Evolutionary conservation across 2,888 invertebrate species (phyloP), one percentile per base, ranked within the genome.

Genomic region (Heliconius erato): DNA sequence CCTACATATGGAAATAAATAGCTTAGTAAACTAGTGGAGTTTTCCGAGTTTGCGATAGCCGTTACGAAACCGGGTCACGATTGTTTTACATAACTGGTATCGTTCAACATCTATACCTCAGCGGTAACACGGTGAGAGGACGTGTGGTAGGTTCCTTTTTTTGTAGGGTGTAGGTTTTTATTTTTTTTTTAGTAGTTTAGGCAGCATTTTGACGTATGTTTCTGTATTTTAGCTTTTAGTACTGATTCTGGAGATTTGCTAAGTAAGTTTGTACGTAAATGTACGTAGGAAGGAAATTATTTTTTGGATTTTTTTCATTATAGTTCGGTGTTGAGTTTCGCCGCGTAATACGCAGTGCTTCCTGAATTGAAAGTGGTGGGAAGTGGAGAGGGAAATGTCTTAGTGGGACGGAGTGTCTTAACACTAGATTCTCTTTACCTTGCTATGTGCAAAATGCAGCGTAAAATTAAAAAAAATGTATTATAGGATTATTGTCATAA

Each of bases 71-170:
- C 81, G 85, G 85, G 88, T 83, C 85, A 85, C 82, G 85, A 87
- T 89, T 89, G 87, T 89, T 89, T 87, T 88, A 85, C 88, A 88
- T 90, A 88, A 88, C 87, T 86, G 86, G 88, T 85, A 86, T 85
- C 85, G 44, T 32, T 59, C 49, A 71, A 71, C 59, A 40, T 78
- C 71, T 77, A 63, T 49, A 54, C 54, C 19, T 54, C 49, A 49
- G 28, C 71, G 44, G 26, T 76, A 63, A 26, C 16, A 65, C 35
- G 9, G 40, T 71, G n/a, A 78, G 40, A 32, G 49, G 44, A 49
- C 32, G 78, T 77, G 63, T 76, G 35, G 26, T n/a, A 5, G 3
- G 23, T 28, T 23, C 9, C 0, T 19, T 35, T 4, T 59, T 44
- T 44, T 71, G 12, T 44, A 44, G 6, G 19, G 59, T 23, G 59